phyloP scores from a whole-genome alignment of 2,797 vertebrate species.

The Hypotaenidia philippensis region DNA sequence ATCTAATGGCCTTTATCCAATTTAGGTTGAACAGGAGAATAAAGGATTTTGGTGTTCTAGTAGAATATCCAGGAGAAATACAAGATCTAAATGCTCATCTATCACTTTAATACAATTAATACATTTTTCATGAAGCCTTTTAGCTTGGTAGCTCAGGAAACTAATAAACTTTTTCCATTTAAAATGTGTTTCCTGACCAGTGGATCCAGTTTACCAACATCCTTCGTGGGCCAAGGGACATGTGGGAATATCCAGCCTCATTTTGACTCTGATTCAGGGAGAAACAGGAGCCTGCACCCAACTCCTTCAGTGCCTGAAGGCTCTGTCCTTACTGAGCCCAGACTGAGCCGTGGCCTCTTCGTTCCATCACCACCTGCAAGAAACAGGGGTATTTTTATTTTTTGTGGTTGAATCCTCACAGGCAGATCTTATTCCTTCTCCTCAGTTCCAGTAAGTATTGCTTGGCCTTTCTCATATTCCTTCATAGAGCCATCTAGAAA shows the following conservation, averaged over 20 bases:
- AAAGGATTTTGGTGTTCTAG: neutral
- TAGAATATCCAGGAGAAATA: neutral
- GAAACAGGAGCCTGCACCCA: neutral
- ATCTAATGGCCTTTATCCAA: neutral
- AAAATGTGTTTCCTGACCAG: neutral
- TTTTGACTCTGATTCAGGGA: neutral
- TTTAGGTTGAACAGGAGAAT: neutral
- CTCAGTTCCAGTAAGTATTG: neutral
- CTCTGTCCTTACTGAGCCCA: neutral
- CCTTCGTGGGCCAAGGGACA: neutral
- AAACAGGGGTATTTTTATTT: neutral
- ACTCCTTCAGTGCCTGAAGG: neutral
- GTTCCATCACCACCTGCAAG: neutral
- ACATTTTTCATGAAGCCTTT: neutral
- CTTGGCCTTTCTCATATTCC: neutral
- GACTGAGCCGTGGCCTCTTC: rapidly evolving
- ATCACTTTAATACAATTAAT: neutral
- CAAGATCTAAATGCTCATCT: neutral
- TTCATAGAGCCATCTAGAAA: neutral
- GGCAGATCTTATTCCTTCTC: neutral
- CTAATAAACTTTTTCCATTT: neutral
- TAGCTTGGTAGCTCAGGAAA: neutral
- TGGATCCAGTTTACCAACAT: neutral
- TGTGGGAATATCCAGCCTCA: neutral
- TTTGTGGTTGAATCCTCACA: neutral